Conservation (phyloP, 64 coral and sea anemone genomes). For the Montipora sp. region DNA sequence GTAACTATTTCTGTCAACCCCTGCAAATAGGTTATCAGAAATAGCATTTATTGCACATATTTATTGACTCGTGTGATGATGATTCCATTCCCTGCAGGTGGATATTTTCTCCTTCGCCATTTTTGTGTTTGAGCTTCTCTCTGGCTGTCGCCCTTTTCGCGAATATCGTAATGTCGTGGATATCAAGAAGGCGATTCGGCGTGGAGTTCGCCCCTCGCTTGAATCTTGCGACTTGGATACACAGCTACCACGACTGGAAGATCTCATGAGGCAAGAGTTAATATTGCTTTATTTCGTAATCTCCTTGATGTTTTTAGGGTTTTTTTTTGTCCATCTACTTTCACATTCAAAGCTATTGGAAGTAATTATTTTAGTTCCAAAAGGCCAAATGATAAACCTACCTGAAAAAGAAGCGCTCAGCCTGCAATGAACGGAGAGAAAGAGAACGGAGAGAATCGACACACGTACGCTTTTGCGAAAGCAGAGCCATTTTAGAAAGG, state of each 20-base stretch:
- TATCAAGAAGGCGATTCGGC: constrained; percentile 96
- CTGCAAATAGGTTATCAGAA: too few species aligned
- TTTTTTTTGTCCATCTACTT: too few species aligned
- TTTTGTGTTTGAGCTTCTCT: constrained; percentile 90
- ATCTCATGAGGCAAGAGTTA: constrained; percentile 60
- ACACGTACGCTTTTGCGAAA: too few species aligned
- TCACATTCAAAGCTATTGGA: too few species aligned
- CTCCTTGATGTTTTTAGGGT: too few species aligned
- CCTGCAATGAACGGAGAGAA: too few species aligned
- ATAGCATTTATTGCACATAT: neutral
- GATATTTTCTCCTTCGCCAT: constrained; percentile 98
- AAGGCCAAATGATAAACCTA: too few species aligned
- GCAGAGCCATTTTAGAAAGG: too few species aligned
- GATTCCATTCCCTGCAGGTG: constrained; percentile 67
- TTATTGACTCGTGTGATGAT: neutral
- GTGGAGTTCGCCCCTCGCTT: constrained; percentile 83
- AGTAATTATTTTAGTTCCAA: too few species aligned
- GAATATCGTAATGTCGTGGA: constrained; percentile 85
- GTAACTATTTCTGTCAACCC: neutral
- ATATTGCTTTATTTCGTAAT: neutral
- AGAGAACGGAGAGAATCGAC: too few species aligned
- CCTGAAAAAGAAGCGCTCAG: too few species aligned
- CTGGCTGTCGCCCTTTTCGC: constrained; percentile 83
- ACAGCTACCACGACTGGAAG: constrained; percentile 82
- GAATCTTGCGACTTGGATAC: constrained; percentile 73